Evolutionary conservation across 2,113 vertebrate species (phyloP).

Genomic region (Neofelis nebulosa): DNA sequence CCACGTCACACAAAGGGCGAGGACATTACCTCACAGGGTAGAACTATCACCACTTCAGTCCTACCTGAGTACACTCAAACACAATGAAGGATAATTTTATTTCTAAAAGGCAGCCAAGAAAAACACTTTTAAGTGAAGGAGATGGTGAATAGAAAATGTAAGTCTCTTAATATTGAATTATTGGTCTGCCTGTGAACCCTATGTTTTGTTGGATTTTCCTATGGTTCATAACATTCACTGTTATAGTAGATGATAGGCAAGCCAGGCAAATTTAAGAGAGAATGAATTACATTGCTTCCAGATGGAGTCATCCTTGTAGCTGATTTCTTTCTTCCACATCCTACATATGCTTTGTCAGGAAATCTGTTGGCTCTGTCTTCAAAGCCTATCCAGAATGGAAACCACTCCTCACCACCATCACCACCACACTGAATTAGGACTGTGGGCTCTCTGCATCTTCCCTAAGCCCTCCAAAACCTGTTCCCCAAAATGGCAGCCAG

Average conservation of each 20-base stretch:
- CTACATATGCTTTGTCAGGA: not conserved
- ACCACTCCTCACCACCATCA: not conserved
- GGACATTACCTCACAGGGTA: not conserved
- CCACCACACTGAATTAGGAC: not conserved
- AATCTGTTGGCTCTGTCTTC: not conserved
- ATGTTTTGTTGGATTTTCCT: not conserved
- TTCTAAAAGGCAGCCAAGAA: not conserved
- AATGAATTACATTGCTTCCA: not conserved
- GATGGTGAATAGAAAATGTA: not conserved
- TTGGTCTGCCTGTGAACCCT: not conserved
- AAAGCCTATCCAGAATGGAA: not conserved
- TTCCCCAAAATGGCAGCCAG: not conserved
- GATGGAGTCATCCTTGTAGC: not conserved
- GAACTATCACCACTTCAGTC: not conserved
- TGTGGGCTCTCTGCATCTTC: rapidly evolving
- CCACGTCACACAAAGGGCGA: not conserved
- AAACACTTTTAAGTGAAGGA: not conserved
- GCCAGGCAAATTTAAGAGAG: not conserved
- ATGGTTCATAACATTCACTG: not conserved
- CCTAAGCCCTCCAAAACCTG: not conserved
- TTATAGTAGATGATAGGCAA: not conserved
- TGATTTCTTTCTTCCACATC: not conserved
- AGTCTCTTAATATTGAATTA: not conserved
- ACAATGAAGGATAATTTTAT: not conserved
- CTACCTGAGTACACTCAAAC: not conserved